Conservation (phyloP, 2,797 vertebrate genomes). For the Choloepus didactylus region DNA sequence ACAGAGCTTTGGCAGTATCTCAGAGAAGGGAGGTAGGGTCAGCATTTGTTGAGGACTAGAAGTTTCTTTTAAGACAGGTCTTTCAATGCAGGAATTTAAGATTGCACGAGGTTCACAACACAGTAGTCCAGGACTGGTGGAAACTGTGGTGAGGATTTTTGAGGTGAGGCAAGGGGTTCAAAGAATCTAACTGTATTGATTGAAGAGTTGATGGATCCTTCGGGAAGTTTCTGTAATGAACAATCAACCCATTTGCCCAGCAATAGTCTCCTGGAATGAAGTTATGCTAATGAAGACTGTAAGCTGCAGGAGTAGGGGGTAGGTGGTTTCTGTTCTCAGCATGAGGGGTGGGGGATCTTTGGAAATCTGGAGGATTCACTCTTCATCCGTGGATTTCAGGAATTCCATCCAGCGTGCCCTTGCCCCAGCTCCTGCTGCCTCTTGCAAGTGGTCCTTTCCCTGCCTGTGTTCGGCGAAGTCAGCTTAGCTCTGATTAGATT, state of each 20-base stretch:
- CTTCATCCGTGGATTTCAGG: background rate
- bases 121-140: background rate
- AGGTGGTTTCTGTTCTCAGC: background rate
- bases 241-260: background rate
- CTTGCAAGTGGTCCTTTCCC: background rate
- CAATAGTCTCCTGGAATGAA: background rate
- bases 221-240: conserved; percentile 32
- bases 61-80: background rate
- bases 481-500: background rate
- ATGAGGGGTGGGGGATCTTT: background rate
- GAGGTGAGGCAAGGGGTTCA: background rate
- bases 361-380: background rate
- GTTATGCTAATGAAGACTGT: background rate
- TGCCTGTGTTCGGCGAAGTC: background rate
- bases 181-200: background rate
- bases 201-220: background rate
- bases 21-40: background rate
- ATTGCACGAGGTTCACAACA: background rate
- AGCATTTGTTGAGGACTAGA: background rate
- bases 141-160: background rate
- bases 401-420: background rate
- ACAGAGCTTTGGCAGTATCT: background rate
- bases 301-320: too few relatives aligned
- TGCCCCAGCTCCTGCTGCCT: background rate
- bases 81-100: background rate